Conservation (phyloP, 2,113 vertebrate genomes). For the Corythornis vintsioides region DNA sequence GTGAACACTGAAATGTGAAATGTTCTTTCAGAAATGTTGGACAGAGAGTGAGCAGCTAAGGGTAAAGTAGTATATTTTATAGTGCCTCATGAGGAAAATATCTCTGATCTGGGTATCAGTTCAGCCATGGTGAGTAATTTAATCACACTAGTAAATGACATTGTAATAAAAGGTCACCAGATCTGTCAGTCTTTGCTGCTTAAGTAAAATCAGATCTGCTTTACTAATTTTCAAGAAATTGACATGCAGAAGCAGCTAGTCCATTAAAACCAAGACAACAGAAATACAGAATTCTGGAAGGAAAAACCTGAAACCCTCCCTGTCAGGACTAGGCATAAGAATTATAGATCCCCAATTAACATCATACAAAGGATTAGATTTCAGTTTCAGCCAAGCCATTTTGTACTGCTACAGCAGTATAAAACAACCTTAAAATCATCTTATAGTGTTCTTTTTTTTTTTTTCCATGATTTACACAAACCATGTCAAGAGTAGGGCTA, state of each 20-base stretch:
- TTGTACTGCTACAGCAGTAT: not conserved
- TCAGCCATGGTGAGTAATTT: slow-evolving; percentile 59
- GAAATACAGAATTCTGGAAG: not conserved
- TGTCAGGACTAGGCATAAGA: not conserved
- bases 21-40: not conserved
- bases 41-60: not conserved
- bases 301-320: not conserved
- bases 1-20: slow-evolving; percentile 9
- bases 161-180: slow-evolving; percentile 60
- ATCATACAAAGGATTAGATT: not conserved
- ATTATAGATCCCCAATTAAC: not conserved
- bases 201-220: slow-evolving; percentile 30
- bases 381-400: not conserved
- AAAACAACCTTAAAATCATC: not conserved
- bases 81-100: slow-evolving; percentile 39
- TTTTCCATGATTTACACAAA: not conserved
- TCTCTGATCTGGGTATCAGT: slow-evolving; percentile 7
- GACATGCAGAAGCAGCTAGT: not conserved
- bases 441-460: not conserved
- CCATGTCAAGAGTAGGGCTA: not conserved
- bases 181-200: slow-evolving; percentile 24
- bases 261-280: not conserved
- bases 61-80: slow-evolving; percentile 4
- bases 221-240: slow-evolving; percentile 7
- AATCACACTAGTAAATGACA: slow-evolving; percentile 67